These are phyloP conservation scores for Conomelus anceps DNA, from an alignment of 2,888 invertebrate genomes.

Conservation along the genomic window DNA sequence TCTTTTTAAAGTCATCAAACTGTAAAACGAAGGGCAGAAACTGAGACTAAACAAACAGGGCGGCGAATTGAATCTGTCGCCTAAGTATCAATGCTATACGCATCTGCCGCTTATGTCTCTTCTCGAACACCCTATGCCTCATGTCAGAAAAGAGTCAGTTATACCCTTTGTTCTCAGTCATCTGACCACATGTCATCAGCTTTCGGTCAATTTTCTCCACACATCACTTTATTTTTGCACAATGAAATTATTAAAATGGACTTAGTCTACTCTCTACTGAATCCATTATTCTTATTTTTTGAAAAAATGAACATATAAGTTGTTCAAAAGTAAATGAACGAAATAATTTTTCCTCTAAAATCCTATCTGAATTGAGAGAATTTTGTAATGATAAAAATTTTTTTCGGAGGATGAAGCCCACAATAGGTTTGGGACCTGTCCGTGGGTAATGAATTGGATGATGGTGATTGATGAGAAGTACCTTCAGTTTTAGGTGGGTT, in stretches of 20 bases:
- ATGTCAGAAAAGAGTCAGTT: background rate
- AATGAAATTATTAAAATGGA: background rate
- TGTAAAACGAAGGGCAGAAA: slow-evolving; percentile 22
- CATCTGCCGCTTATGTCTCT: background rate
- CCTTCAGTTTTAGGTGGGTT: too few species aligned
- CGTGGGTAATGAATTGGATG: too few species aligned
- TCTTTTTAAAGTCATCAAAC: slow-evolving; percentile 20
- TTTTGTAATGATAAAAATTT: too few species aligned
- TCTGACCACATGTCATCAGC: slow-evolving; percentile 2
- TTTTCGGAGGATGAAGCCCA: too few species aligned
- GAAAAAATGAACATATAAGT: too few species aligned
- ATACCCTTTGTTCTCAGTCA: background rate
- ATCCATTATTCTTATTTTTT: too few species aligned
- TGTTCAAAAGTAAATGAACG: too few species aligned
- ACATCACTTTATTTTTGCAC: background rate
- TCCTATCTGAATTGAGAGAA: too few species aligned
- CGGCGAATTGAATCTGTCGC: slow-evolving; percentile 5
- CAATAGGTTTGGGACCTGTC: too few species aligned
- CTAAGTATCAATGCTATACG: background rate
- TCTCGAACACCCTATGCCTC: background rate
- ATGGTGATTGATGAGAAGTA: too few species aligned
- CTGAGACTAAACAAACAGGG: slow-evolving; percentile 10
- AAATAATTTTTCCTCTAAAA: too few species aligned
- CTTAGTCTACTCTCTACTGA: background rate
- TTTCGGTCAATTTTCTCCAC: background rate